Conservation (phyloP, 2,113 vertebrate species). For the Percopsis transmontana region DNA sequence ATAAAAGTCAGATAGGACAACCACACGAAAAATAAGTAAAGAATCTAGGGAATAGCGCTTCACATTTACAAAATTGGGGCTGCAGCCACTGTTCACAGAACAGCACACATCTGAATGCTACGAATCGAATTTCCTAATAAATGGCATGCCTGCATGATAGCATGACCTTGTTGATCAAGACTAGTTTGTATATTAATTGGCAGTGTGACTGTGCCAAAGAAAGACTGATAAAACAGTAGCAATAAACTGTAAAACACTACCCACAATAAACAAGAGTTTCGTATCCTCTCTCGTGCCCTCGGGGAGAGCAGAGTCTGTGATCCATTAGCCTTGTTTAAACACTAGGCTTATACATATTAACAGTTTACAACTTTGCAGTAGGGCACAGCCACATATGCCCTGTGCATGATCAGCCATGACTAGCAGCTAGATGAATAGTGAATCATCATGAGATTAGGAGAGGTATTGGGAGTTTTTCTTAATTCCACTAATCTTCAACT, state of each 20-base stretch:
- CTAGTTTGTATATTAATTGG: too few relatives aligned
- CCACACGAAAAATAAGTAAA: too few relatives aligned
- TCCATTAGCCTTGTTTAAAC: background rate
- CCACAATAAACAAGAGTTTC: background rate
- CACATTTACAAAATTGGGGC: too few relatives aligned
- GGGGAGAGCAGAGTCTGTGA: background rate
- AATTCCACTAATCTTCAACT: conserved; percentile 35
- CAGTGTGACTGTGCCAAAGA: too few relatives aligned
- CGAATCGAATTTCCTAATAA: too few relatives aligned
- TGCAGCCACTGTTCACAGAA: too few relatives aligned
- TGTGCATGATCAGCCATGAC: conserved; percentile 11
- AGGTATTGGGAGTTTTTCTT: conserved; percentile 5
- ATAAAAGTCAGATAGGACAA: too few relatives aligned
- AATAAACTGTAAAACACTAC: background rate
- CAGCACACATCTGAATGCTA: too few relatives aligned
- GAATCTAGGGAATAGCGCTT: too few relatives aligned
- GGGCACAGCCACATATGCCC: conserved; percentile 1
- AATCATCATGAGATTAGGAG: conserved; percentile 40
- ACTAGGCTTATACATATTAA: conserved; percentile 19
- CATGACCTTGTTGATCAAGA: too few relatives aligned
- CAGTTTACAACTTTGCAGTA: conserved; percentile 8
- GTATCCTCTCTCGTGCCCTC: background rate
- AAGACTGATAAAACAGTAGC: too few relatives aligned
- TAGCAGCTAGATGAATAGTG: conserved; percentile 12
- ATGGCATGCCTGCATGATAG: too few relatives aligned